Percentiles rank a stretch among this genome's conserved stretches.
Evolutionary conservation across 92 coral and sea anemone genomes (phyloP).

Genomic region (Ricordea florida): DNA sequence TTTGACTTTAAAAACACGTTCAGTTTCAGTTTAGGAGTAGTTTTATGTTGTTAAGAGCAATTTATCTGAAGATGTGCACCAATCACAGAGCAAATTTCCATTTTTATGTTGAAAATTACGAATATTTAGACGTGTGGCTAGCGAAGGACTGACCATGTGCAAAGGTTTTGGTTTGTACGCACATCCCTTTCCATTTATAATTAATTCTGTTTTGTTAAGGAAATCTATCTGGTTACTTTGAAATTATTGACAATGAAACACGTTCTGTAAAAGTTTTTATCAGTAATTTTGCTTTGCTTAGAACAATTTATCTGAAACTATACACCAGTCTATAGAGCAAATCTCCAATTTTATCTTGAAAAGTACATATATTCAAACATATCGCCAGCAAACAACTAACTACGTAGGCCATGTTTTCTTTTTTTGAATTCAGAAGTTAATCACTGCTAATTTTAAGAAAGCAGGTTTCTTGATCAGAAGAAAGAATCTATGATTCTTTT

Average conservation of each 20-base stretch:
- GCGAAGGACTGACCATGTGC: background rate
- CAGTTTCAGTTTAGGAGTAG: conserved; percentile 11
- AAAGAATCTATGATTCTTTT: background rate
- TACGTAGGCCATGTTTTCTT: conserved; percentile 1
- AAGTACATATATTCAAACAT: background rate
- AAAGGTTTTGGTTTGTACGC: conserved; percentile 6
- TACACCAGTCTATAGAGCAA: conserved; percentile 2
- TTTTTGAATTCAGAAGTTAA: conserved; percentile 18
- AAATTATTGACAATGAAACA: conserved; percentile 12
- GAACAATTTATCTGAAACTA: conserved; percentile 9
- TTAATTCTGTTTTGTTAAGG: conserved; percentile 6
- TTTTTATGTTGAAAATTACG: conserved; percentile 5
- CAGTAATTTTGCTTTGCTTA: conserved; percentile 6
- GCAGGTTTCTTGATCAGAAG: background rate
- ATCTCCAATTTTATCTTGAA: conserved; percentile 5
- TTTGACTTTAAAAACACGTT: conserved; percentile 2
- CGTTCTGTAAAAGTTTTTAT: conserved; percentile 6
- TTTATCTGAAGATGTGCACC: background rate
- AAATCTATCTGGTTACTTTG: background rate
- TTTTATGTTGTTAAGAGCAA: background rate
- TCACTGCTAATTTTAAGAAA: conserved; percentile 21
- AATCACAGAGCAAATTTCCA: conserved; percentile 5
- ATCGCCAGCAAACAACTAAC: conserved; percentile 12
- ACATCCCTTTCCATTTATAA: conserved; percentile 11
- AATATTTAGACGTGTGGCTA: conserved; percentile 9